Conservation (phyloP, 1,140 invertebrate genomes). For the Trialeurodes vaporariorum region DNA sequence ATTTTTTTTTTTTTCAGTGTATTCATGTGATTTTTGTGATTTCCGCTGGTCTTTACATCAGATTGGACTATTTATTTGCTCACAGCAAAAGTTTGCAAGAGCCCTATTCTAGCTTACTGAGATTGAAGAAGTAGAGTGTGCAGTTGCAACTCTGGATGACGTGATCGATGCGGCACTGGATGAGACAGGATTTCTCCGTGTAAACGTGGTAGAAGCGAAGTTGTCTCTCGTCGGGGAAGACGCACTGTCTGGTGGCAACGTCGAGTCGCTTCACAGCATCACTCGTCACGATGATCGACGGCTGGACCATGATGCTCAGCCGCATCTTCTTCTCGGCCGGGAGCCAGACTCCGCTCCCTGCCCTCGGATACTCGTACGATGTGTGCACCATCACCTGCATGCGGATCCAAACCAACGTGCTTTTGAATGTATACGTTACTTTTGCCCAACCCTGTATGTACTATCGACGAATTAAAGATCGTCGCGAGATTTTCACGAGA, state of each 20-base stretch:
- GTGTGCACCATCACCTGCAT: slow-evolving; percentile 21
- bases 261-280: slow-evolving; percentile 16
- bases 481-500: too few relatives aligned
- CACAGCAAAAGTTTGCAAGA: too few relatives aligned
- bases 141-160: slow-evolving; percentile 18
- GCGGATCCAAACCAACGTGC: too few relatives aligned
- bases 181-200: slow-evolving; percentile 21
- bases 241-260: slow-evolving; percentile 15
- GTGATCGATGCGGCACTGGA: slow-evolving; percentile 20
- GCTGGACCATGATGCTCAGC: slow-evolving; percentile 16
- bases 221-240: slow-evolving; percentile 21
- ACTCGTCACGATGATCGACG: slow-evolving; percentile 20
- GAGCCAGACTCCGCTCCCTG: slow-evolving; percentile 20
- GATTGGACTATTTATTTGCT: too few relatives aligned
- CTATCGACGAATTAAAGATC: too few relatives aligned
- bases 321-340: slow-evolving; percentile 4
- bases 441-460: too few relatives aligned
- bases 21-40: too few relatives aligned
- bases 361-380: slow-evolving; percentile 21
- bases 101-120: background rate
- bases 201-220: slow-evolving; percentile 22
- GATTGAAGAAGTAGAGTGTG: slow-evolving; percentile 19
- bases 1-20: too few relatives aligned
- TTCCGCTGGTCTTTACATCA: too few relatives aligned
- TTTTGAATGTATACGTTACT: too few relatives aligned